These are phyloP conservation scores for Lota lota DNA, from an alignment of 2,113 vertebrate species.

Conservation along the genomic window DNA sequence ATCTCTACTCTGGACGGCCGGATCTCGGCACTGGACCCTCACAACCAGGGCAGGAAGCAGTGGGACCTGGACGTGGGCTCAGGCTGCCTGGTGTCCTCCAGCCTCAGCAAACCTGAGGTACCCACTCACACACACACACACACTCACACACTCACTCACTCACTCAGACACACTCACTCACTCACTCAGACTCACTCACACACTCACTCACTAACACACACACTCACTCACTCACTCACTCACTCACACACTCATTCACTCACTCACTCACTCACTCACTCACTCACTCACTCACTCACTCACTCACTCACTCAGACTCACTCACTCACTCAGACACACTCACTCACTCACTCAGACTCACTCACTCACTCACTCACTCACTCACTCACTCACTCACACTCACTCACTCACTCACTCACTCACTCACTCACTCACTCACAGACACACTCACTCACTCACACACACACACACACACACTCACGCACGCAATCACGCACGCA, in stretches of 20 bases:
- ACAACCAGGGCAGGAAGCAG: conserved; percentile 89
- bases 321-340: background rate
- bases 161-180: conserved; percentile 20
- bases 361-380: background rate
- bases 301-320: background rate
- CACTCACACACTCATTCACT: background rate
- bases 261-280: background rate
- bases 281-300: background rate
- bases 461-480: too few relatives aligned
- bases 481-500: background rate
- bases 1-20: conserved; percentile 96
- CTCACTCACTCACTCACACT: background rate
- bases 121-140: background rate
- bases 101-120: conserved; percentile 97
- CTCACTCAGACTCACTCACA: background rate
- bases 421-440: too few relatives aligned
- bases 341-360: background rate
- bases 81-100: conserved; percentile 92
- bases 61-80: conserved; percentile 98
- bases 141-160: conserved; percentile 14
- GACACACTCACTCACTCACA: background rate
- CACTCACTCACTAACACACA: background rate
- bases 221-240: background rate
- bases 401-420: background rate
- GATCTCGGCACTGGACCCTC: conserved; percentile 91